phyloP scores from a whole-genome alignment of 2,888 invertebrate genomes.

The Ferrisia virgata region DNA sequence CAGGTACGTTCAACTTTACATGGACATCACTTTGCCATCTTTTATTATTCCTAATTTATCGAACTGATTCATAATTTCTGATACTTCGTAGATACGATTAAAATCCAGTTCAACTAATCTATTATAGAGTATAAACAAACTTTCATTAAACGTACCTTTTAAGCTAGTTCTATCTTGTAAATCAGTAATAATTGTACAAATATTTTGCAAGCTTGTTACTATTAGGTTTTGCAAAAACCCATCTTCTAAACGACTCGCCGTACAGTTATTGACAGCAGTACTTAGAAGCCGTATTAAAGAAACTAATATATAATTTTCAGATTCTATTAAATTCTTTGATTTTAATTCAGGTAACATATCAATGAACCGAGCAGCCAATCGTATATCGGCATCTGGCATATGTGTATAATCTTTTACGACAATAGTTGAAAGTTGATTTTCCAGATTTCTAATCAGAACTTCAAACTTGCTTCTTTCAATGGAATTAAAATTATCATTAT shows the following conservation, averaged over 20 bases:
- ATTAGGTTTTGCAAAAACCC: neutral
- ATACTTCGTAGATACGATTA: neutral
- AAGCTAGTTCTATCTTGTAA: neutral
- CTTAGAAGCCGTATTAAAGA: neutral
- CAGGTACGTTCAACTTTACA: no score
- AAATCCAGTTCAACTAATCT: neutral
- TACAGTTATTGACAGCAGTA: neutral
- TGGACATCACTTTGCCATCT: no score
- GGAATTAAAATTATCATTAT: neutral
- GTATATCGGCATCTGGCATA: neutral
- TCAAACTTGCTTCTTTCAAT: neutral
- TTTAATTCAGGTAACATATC: neutral
- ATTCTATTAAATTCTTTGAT: neutral
- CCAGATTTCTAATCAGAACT: neutral
- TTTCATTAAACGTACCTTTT: neutral
- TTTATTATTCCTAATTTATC: neutral
- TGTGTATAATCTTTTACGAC: neutral
- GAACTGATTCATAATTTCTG: neutral
- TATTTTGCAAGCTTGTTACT: neutral
- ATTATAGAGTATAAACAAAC: neutral
- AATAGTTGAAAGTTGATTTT: neutral
- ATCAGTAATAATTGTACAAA: neutral
- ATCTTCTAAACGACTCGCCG: neutral
- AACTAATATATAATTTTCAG: neutral
- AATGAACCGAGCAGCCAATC: neutral